phyloP scores from a whole-genome alignment of 2,888 invertebrate genomes.

The Lymantria dispar region DNA sequence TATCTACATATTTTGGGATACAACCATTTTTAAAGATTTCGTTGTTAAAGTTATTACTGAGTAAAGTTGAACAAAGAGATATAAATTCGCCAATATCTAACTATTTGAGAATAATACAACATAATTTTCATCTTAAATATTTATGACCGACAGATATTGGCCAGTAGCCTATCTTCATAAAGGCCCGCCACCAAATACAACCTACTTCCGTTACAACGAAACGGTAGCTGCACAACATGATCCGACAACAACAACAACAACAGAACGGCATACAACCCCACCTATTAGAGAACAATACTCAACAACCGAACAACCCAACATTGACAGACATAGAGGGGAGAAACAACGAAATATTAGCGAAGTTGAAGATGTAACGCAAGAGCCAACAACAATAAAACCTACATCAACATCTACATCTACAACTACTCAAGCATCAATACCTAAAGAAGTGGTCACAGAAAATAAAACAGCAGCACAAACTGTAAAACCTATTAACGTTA shows the following conservation, averaged over 20 bases:
- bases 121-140: neutral
- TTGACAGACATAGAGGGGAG: slow-evolving; percentile 51
- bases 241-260: slow-evolving; percentile 15
- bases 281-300: neutral
- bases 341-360: slow-evolving; percentile 56
- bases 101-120: too few relatives aligned
- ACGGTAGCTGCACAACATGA: slow-evolving; percentile 20
- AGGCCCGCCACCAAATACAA: slow-evolving; percentile 89
- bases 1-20: too few relatives aligned
- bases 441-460: slow-evolving; percentile 32
- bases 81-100: too few relatives aligned
- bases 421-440: slow-evolving; percentile 29
- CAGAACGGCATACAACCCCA: slow-evolving; percentile 12
- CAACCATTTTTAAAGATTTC: too few relatives aligned
- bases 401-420: slow-evolving; percentile 24
- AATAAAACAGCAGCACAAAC: slow-evolving; percentile 48
- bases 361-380: slow-evolving; percentile 38
- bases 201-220: slow-evolving; percentile 75
- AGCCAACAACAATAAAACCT: slow-evolving; percentile 26
- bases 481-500: slow-evolving; percentile 39
- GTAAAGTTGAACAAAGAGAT: too few relatives aligned
- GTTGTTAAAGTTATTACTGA: too few relatives aligned
- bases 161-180: slow-evolving; percentile 92
- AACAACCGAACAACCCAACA: slow-evolving; percentile 16
- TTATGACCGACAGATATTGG: slow-evolving; percentile 81